Percentiles rank a stretch among this genome's conserved stretches.
Conservation (phyloP, 2,797 vertebrate genomes). For the Pseudomugil tenellus region DNA sequence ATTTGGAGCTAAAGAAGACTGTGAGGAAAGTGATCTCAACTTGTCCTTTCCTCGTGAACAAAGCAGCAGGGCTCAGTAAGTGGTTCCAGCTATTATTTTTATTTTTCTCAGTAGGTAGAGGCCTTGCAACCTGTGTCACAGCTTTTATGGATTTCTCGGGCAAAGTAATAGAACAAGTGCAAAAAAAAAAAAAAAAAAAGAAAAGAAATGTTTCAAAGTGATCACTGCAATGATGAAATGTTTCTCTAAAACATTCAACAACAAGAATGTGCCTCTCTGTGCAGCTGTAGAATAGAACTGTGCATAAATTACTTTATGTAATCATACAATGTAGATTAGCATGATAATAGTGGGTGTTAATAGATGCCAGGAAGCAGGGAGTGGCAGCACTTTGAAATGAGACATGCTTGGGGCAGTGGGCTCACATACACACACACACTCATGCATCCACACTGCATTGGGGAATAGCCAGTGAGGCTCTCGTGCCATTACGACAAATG, state of each 20-base stretch:
- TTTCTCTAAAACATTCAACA: conserved; percentile 78
- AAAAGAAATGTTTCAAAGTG: conserved; percentile 30
- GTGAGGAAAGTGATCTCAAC: conserved; percentile 68
- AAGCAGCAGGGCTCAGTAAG: conserved; percentile 66
- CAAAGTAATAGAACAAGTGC: conserved; percentile 46
- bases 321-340: conserved; percentile 99
- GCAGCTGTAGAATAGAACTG: conserved; percentile 91
- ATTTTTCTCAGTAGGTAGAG: conserved; percentile 69
- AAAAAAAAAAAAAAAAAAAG: conserved; percentile 37
- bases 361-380: conserved; percentile 99
- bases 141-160: conserved; percentile 46
- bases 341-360: conserved; percentile 99
- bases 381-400: conserved; percentile 98
- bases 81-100: conserved; percentile 67
- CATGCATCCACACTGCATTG: conserved; percentile 74
- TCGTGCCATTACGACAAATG: conserved; percentile 82
- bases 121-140: conserved; percentile 47
- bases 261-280: conserved; percentile 83
- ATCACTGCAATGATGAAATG: conserved; percentile 44
- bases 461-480: conserved; percentile 84
- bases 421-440: conserved; percentile 67
- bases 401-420: conserved; percentile 93
- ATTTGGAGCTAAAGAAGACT: conserved; percentile 67
- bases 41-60: conserved; percentile 63
- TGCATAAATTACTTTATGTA: conserved; percentile 99